phyloP scores from a whole-genome alignment of 2,888 invertebrate species.

The Hypomecis atomaria region DNA sequence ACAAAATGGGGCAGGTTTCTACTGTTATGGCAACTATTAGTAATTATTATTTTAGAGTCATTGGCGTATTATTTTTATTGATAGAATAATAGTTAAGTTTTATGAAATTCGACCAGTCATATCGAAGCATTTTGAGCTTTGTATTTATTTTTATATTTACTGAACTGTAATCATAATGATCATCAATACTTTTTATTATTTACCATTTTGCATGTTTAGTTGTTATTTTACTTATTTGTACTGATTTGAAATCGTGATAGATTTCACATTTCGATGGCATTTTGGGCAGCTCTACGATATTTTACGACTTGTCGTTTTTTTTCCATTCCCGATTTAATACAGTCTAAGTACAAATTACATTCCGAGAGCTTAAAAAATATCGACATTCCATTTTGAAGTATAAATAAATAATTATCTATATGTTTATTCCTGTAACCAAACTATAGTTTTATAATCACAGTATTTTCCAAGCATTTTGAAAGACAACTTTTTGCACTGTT shows the following conservation, averaged over 20 bases:
- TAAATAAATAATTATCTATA: constrained; percentile 57
- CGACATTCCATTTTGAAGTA: constrained; percentile 48
- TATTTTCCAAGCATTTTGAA: constrained; percentile 51
- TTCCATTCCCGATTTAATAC: constrained; percentile 31
- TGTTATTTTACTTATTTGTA: too few relatives aligned
- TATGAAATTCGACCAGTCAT: background rate
- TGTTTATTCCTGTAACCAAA: constrained; percentile 43
- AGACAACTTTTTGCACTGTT: constrained; percentile 37
- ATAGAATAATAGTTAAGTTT: background rate
- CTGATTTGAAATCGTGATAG: too few relatives aligned
- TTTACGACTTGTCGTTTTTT: constrained; percentile 44
- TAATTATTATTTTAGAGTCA: constrained; percentile 12
- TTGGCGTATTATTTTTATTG: background rate
- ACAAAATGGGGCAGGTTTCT: background rate
- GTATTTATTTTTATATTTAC: too few relatives aligned
- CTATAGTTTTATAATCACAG: constrained; percentile 49
- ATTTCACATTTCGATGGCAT: too few relatives aligned
- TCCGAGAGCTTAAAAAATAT: constrained; percentile 24
- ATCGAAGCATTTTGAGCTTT: background rate
- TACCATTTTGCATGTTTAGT: too few relatives aligned
- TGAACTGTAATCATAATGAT: too few relatives aligned
- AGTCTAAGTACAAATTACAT: constrained; percentile 19
- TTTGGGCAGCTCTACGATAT: background rate
- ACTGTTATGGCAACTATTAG: background rate
- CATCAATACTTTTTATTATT: too few relatives aligned